Base-by-base conservation (phyloP, 2,113 vertebrate genomes). In the Axis porcinus region DNA sequence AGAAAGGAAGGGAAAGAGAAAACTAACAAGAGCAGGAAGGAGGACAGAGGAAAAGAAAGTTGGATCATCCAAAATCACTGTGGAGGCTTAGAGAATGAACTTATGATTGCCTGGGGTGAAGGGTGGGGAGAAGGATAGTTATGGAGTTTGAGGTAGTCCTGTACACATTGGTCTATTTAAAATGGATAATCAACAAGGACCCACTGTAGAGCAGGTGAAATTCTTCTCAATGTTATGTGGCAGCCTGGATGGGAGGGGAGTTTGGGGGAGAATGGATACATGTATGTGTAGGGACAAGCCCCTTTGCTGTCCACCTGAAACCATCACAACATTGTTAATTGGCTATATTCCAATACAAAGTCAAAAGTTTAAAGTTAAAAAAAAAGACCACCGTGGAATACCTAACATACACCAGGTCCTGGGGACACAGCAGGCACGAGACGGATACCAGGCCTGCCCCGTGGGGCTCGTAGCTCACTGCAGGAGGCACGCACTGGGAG, bases 381-480 rank as follows among this genome's bases (percentile, higher is more conserved):
- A 70, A 36, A 40, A 40, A 36, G 40, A 21, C 7, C 23, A 43
- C 70, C 7, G 1, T 76, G 21, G 23, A 43, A 11, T 62, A 30
- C 19, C 89, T 62, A 40, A 50, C 9, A 15, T 25, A 13, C 1
- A 1, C 17, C 28, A 81, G 79, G 33, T 45, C 30, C 27, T 25
- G 10, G 82, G 57, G 4, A 64, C 9, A n/a, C 9, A 1, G 1
- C 1, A 1, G 11, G 6, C 21, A 17, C 25, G 13, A 47, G n/a
- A 12, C 9, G 9, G 40, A 23, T 9, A 19, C 2, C 1, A 16
- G 28, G 33, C 8, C 50, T 33, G 23, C 2, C 21, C 30, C 9
- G 0, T 0, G 19, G 40, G 28, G 67, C 40, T 43, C 21, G 19
- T 9, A 33, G 28, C n/a, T 83, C 30, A 0, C 30, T 19, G 0